These are phyloP conservation scores for Chauna torquata DNA, from an alignment of 2,113 vertebrate species.

Conservation along the genomic window DNA sequence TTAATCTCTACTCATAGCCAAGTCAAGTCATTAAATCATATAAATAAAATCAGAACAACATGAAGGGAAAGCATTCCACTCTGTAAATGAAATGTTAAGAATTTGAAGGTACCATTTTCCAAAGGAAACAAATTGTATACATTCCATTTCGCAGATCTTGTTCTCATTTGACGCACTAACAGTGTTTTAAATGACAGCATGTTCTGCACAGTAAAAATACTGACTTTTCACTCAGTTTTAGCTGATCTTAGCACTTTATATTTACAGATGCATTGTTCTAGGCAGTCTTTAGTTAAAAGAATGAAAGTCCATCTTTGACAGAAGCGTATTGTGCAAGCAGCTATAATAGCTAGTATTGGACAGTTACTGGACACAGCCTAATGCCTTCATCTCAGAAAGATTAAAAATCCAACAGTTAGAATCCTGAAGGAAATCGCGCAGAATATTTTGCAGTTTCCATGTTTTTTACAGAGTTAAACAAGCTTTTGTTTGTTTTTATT, in stretches of 20 bases:
- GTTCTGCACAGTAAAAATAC: not conserved
- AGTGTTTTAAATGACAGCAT: not conserved
- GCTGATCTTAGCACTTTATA: not conserved
- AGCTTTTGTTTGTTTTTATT: accelerated
- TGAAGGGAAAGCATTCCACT: not conserved
- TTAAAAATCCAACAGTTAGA: not conserved
- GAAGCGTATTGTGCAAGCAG: accelerated
- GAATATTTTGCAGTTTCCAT: not conserved
- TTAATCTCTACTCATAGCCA: not conserved
- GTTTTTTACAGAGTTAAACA: not conserved
- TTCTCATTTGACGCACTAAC: not conserved
- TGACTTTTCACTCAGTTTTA: not conserved
- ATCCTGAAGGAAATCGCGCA: not conserved
- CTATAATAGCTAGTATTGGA: accelerated
- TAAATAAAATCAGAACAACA: not conserved
- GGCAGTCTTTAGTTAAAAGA: not conserved
- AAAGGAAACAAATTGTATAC: not conserved
- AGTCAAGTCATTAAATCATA: not conserved
- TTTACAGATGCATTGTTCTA: not conserved
- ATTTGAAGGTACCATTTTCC: not conserved
- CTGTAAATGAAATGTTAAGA: not conserved
- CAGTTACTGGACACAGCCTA: not conserved
- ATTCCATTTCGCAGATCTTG: not conserved
- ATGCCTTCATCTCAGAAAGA: not conserved
- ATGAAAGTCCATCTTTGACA: not conserved